Conservation (phyloP, 2,797 vertebrate species). For the Rhinatrema bivittatum region DNA sequence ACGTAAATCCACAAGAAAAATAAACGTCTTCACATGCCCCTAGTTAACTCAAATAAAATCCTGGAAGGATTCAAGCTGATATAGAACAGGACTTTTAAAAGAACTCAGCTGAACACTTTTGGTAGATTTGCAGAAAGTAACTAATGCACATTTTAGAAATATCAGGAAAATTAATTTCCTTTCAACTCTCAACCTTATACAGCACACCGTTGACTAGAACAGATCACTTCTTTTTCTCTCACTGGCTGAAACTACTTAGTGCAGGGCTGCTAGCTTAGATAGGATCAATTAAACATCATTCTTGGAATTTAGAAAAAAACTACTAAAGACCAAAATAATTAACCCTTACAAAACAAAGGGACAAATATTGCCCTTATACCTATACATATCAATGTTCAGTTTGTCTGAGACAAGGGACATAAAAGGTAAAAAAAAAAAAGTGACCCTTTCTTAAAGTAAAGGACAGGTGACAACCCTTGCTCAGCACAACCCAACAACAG, state of each 20-base stretch:
- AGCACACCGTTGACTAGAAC: background rate
- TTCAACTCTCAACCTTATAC: background rate
- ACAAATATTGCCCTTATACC: conserved; percentile 1
- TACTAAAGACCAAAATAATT: conserved; percentile 1
- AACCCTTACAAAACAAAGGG: background rate
- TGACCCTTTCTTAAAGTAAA: background rate
- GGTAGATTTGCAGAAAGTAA: conserved; percentile 9
- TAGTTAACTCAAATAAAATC: no score
- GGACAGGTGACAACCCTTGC: background rate
- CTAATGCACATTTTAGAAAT: background rate
- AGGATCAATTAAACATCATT: conserved; percentile 3
- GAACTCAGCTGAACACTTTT: no score
- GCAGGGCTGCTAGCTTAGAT: background rate
- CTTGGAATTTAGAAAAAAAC: background rate
- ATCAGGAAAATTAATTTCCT: background rate
- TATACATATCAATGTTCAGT: conserved; percentile 11
- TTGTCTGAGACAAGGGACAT: conserved; percentile 1
- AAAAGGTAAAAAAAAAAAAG: background rate
- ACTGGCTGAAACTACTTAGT: background rate
- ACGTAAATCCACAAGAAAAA: no score
- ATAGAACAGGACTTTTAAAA: no score
- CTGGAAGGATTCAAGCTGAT: no score
- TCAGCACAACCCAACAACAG: background rate
- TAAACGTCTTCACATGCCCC: no score
- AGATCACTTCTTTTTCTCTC: background rate